Evolutionary conservation across 2,888 invertebrate genomes (phyloP), one percentile per base, ranked within the genome.

Genomic region (Luperina testacea): DNA sequence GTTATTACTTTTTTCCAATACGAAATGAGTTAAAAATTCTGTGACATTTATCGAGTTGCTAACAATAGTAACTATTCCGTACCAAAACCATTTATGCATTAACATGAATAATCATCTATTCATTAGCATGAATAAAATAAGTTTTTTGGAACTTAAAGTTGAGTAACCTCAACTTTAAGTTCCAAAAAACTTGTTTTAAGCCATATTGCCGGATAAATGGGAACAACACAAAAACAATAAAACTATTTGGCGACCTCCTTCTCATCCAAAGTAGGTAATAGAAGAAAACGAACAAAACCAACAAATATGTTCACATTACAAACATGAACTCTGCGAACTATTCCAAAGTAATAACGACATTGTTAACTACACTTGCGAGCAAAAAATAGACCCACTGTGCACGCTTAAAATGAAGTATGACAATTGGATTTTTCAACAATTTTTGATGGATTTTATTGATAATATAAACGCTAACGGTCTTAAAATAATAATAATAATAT

Each of bases 341-440:
- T 83, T 78, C 45, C 45, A 38, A 86, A 81, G 64, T 77, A 84
- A 77, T 69, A 82, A 82, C 78, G 38, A 78, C 57, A 38, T 74
- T 68, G 45, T 20, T 72, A 75, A 68, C 64, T 82, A 83, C 68
- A 73, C 45, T 83, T 17, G 64, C 20, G 69, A 61, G 48, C 61
- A 48, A 65, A 78, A 64, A 70, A 59, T n/a, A 1, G 11, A 53
- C 53, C 13, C 15, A 48, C 15, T 61, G 9, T 17, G 17, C n/a
- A 17, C n/a, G 20, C n/a, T 63, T 2, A 45, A 15, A 53, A 78
- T 53, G 13, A 45, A 45, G 5, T 8, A 42, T 57, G 42, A 7
- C 17, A 51, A 51, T 59, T 64, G 38, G 8, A 72, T 7, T 64
- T 70, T 59, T 57, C 4, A 15, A 57, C 5, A 42, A 48, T 6